Conservation (phyloP, 2,797 vertebrate species). For the Alectoris magna region DNA sequence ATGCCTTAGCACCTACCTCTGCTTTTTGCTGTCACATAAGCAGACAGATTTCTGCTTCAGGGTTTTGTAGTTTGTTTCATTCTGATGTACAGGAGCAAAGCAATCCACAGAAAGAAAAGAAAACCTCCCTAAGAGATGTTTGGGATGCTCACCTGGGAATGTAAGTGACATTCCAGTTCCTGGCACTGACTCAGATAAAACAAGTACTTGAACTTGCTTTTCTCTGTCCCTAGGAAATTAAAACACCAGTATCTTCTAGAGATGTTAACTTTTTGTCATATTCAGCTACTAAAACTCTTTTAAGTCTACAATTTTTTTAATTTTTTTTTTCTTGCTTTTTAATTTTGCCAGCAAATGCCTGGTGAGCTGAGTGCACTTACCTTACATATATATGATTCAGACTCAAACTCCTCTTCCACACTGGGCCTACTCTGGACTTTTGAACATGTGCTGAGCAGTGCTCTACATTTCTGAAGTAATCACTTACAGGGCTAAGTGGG, state of each 20-base stretch:
- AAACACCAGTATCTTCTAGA: not conserved
- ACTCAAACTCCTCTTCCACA: not conserved
- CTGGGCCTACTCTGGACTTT: accelerated
- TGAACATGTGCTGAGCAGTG: accelerated
- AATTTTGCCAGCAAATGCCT: not conserved
- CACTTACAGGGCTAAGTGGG: accelerated
- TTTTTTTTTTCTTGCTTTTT: not conserved
- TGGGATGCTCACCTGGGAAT: not conserved
- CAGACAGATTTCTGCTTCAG: not conserved
- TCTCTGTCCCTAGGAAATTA: not conserved
- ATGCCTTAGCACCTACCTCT: not conserved
- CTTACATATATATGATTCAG: not conserved
- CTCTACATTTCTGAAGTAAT: not conserved
- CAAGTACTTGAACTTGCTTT: not conserved
- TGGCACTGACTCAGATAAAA: not conserved
- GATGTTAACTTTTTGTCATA: not conserved
- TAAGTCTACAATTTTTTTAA: not conserved
- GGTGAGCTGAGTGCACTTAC: not conserved
- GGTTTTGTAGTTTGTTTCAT: not conserved
- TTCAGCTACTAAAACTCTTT: not conserved
- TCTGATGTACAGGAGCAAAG: not conserved
- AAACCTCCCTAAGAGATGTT: not conserved
- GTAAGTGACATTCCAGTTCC: not conserved
- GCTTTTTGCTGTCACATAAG: accelerated
- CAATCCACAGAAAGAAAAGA: not conserved